Evolutionary conservation across 1,140 invertebrate species (phyloP).

Genomic region (Diorhabda carinulata): DNA sequence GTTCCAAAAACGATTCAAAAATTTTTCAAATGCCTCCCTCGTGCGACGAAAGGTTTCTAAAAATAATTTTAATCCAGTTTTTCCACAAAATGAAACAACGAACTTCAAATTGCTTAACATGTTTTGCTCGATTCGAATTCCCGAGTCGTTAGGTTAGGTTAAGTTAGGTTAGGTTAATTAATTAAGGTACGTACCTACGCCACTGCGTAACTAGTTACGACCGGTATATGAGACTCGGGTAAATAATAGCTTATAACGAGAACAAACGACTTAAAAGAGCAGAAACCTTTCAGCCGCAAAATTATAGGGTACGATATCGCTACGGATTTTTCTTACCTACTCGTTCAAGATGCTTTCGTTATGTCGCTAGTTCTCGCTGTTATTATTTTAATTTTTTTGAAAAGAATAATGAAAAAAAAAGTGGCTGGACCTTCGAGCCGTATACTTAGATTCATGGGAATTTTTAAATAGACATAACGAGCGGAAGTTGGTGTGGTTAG

Average conservation of each 20-base stretch:
- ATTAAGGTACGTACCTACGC: no score
- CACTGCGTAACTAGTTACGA: no score
- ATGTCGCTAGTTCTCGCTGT: not conserved
- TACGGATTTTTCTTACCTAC: slow-evolving; percentile 3
- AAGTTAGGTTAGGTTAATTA: no score
- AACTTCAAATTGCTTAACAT: no score
- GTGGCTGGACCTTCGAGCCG: not conserved
- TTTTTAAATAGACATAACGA: slow-evolving; percentile 1
- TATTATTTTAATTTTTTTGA: not conserved
- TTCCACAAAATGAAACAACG: no score
- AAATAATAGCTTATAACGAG: slow-evolving; percentile 16
- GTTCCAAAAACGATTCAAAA: no score
- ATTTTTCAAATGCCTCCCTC: no score
- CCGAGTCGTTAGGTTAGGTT: no score
- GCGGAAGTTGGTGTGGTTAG: not conserved
- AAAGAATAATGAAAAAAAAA: not conserved
- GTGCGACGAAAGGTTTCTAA: no score
- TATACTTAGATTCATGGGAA: not conserved
- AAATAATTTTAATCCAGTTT: no score
- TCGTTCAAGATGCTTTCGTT: slow-evolving; percentile 4
- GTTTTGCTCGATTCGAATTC: no score
- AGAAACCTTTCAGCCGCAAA: slow-evolving; percentile 6
- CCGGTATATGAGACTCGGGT: not conserved
- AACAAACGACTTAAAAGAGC: slow-evolving; percentile 7
- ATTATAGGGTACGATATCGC: slow-evolving; percentile 11